Evolutionary conservation across 2,888 invertebrate genomes (phyloP), one percentile per base, ranked within the genome.

Genomic region (Noctua comes): DNA sequence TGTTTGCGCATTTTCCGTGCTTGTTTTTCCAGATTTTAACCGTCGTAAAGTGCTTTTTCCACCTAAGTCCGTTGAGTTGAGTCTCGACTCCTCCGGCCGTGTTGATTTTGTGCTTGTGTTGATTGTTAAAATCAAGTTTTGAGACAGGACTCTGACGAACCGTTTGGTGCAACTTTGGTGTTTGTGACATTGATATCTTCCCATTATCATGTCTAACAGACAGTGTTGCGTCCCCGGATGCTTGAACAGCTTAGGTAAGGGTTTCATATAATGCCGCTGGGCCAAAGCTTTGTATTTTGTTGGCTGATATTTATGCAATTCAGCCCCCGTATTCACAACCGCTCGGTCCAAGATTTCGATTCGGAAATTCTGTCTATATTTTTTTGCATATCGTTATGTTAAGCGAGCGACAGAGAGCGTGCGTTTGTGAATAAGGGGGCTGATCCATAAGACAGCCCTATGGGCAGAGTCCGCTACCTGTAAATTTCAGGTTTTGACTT

Each of bases 171-270:
- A 36, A n/a, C 11, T 57, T 57, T 57, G n/a, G 57, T n/a, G 57
- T n/a, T 57, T 57, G 57, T 57, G 57, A 57, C 57, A 24, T 51
- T n/a, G 24, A 57, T 57, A 57, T n/a, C n/a, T 57, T 57, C n/a
- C 24, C 2, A 57, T 11, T 57, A 57, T 11, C n/a, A 57, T n/a
- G 57, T 57, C 57, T 57, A 57, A 57, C 57, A 57, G 57, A 57
- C 57, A 57, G n/a, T 57, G 57, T 57, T 57, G 57, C 65, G 65
- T 65, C 40, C 65, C 65, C 65, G 65, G 40, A 65, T 65, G 65
- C 13, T 65, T 65, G 13, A 65, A 65, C 13, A 65, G 65, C 40
- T 65, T 65, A 40, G 65, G 65, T 40, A 65, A 65, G 40, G 4
- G 24, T 40, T 65, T 40, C 65, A 24, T 40, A 6, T 65, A 65